Evolutionary conservation across 2,113 vertebrate genomes (phyloP).

Genomic region (Mastomys coucha): DNA sequence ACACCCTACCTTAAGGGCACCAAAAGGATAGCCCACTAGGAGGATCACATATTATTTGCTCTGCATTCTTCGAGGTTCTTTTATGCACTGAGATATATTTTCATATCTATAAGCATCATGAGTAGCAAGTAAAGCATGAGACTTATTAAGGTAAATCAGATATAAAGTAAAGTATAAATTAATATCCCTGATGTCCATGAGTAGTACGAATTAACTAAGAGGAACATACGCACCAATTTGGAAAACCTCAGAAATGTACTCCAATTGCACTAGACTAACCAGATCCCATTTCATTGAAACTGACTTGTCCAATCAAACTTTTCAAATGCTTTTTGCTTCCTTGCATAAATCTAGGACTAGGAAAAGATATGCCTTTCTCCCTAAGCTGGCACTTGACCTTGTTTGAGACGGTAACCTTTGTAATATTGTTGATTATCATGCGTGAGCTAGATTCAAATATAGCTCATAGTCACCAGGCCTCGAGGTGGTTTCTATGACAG

Average conservation of each 20-base stretch:
- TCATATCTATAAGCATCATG: not conserved
- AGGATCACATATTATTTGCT: not conserved
- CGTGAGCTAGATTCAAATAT: not conserved
- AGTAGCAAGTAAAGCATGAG: not conserved
- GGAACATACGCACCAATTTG: not conserved
- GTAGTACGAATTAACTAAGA: not conserved
- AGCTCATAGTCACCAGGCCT: not conserved
- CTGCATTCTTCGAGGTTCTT: not conserved
- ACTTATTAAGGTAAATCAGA: conserved; percentile 22
- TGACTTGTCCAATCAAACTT: not conserved
- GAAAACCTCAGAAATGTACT: conserved; percentile 17
- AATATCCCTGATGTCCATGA: not conserved
- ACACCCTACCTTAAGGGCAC: not conserved
- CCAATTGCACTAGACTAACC: not conserved
- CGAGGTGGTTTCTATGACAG: not conserved
- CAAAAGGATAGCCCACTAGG: not conserved
- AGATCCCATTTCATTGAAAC: not conserved
- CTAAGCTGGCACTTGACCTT: too few relatives aligned
- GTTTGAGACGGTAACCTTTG: not conserved
- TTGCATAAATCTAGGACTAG: not conserved
- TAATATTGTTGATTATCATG: not conserved
- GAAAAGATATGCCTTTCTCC: not conserved
- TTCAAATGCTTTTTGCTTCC: not conserved
- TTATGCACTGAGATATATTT: not conserved
- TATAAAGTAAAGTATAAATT: conserved; percentile 14